Evolutionary conservation across 2,888 invertebrate species (phyloP), one percentile per base, ranked within the genome.

Genomic region (Atrina japonica): DNA sequence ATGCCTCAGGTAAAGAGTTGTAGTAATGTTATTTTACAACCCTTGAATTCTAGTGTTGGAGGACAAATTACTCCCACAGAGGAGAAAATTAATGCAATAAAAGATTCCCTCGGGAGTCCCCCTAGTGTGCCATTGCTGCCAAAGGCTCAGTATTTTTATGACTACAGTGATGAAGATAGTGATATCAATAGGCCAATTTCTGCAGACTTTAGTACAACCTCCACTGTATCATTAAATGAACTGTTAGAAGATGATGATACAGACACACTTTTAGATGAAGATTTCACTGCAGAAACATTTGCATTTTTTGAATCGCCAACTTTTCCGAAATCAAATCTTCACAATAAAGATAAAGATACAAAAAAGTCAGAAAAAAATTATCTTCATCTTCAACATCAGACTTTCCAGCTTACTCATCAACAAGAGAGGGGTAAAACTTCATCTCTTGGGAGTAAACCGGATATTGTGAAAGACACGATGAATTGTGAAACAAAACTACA

Each of bases 181-280:
- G 86, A 85, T 68, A 77, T 77, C 40, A 73, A 77, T 61, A 71
- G 82, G 40, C 83, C 85, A 21, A 73, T 84, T 55, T 85, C 86
- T 3, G 74, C 83, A 41, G 81, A 84, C 43, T 83, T 78, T 66
- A 86, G 86, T 73, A 78, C 81, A 11, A 85, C 84, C 16, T 89
- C 89, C 1, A 86, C 87, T 2, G 82, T 87, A 23, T 89, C 89
- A 5, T 76, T 88, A 7, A 88, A 86, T 63, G 88, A 89, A 66
- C 70, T 89, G 21, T 77, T 89, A 9, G 88, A 88, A 61, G 84
- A 83, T 56, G 83, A 83, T 50, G 83, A 83, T 68, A 80, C 79
- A 0, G 82, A 80, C 35, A 79, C 83, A 1, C 77, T 83, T 40
- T 56, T 80, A 16, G 84, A 83, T 59, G 83, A 82, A 59, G 82